Evolutionary conservation across 2,888 invertebrate genomes (phyloP).

Genomic region (Blastobasis adustella): DNA sequence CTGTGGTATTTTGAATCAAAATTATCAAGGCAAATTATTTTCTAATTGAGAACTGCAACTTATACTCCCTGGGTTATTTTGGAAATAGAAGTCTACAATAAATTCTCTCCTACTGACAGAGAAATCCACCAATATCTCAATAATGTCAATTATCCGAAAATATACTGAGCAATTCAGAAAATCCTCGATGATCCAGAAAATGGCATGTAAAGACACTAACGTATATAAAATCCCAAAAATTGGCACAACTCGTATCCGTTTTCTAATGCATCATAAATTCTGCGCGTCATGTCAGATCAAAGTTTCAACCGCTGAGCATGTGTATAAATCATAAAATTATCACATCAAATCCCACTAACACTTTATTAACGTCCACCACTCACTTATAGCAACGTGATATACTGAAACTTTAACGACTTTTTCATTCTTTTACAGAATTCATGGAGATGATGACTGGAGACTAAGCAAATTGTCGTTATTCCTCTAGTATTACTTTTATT

Average conservation of each 20-base stretch:
- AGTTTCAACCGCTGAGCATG: background rate
- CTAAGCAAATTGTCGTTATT: constrained; percentile 57
- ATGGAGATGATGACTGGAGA: constrained; percentile 97
- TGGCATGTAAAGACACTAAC: background rate
- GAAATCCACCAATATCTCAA: too few species aligned
- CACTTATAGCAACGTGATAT: background rate
- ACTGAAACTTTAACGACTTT: background rate
- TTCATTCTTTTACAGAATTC: constrained; percentile 80
- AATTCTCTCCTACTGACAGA: too few species aligned
- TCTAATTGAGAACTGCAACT: too few species aligned
- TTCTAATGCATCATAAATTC: background rate
- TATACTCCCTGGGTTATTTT: too few species aligned
- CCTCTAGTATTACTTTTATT: constrained; percentile 36
- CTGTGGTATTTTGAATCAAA: too few species aligned
- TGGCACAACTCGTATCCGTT: background rate
- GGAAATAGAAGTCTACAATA: too few species aligned
- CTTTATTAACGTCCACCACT: background rate
- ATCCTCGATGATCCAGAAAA: background rate
- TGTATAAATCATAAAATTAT: background rate
- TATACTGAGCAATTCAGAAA: too few species aligned
- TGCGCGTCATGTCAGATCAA: background rate
- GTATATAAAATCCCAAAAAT: background rate
- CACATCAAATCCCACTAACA: background rate
- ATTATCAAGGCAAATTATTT: too few species aligned
- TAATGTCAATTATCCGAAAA: too few species aligned